Evolutionary conservation across 2,888 invertebrate genomes (phyloP).

Genomic region (Platerodrilus igneus): DNA sequence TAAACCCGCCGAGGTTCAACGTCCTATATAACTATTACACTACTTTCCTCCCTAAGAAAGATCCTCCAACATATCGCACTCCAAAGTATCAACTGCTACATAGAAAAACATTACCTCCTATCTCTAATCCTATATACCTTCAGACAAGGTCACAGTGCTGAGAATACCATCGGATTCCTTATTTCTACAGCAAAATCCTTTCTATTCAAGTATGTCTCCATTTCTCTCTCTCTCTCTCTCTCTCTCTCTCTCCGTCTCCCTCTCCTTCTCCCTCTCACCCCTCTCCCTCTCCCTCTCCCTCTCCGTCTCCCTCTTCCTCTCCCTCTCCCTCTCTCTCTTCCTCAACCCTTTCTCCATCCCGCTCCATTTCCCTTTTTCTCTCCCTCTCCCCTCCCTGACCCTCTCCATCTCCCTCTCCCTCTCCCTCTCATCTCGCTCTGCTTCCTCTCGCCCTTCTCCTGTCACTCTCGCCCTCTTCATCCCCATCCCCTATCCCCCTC

Average conservation of each 20-base stretch:
- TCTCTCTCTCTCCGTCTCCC: constrained; percentile 1
- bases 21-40: no score
- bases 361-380: not conserved
- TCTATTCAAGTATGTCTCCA: not conserved
- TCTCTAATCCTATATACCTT: no score
- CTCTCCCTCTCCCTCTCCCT: not conserved
- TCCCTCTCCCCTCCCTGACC: not conserved
- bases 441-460: not conserved
- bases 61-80: no score
- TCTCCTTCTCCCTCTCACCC: not conserved
- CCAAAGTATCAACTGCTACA: no score
- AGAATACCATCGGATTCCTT: no score
- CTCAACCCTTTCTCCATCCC: not conserved
- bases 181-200: no score
- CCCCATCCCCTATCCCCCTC: not conserved
- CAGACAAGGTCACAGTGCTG: no score
- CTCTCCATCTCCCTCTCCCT: not conserved
- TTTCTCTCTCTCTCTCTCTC: no score
- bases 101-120: no score
- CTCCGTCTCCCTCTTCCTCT: not conserved
- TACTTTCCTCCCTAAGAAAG: no score
- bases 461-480: not conserved
- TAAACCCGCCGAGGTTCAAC: no score
- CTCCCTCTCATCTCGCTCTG: not conserved
- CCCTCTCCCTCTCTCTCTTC: not conserved